A percentile compares a stretch with the other conserved stretches of the same genome.
phyloP scores from a whole-genome alignment of 2,888 invertebrate species.

The Galerucella nymphaeae region DNA sequence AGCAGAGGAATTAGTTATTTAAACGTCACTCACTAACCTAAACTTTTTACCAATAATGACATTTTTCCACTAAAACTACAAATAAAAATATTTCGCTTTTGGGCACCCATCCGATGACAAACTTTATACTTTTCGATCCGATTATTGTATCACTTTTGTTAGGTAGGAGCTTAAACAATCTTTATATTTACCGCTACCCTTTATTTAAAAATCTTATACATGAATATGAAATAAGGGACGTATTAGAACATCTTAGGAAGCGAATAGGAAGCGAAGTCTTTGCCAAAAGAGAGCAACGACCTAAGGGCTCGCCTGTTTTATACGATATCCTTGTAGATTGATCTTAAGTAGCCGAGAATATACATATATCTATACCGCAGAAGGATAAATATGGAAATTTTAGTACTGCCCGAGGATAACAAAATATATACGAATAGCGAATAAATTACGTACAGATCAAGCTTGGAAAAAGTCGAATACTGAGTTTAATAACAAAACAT shows the following conservation, averaged over 20 bases:
- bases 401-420: slow-evolving; percentile 24
- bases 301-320: slow-evolving; percentile 40
- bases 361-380: slow-evolving; percentile 16
- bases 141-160: no score
- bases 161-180: neutral
- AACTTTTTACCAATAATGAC: no score
- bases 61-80: no score
- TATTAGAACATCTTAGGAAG: slow-evolving; percentile 33
- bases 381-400: slow-evolving; percentile 37
- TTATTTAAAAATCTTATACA: neutral
- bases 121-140: no score
- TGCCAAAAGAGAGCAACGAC: slow-evolving; percentile 42
- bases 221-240: neutral
- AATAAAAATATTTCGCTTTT: no score
- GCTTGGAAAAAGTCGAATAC: slow-evolving; percentile 12
- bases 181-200: neutral
- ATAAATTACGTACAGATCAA: slow-evolving; percentile 27
- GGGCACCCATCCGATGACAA: no score
- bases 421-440: slow-evolving; percentile 31
- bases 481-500: neutral
- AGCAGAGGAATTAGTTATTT: no score
- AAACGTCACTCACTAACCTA: no score
- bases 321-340: slow-evolving; percentile 40
- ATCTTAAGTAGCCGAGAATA: slow-evolving; percentile 33
- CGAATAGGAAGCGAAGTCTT: slow-evolving; percentile 25